Percentiles rank a stretch among this genome's conserved stretches.
phyloP scores from a whole-genome alignment of 2,888 invertebrate genomes.

The Odontomyia ornata region DNA sequence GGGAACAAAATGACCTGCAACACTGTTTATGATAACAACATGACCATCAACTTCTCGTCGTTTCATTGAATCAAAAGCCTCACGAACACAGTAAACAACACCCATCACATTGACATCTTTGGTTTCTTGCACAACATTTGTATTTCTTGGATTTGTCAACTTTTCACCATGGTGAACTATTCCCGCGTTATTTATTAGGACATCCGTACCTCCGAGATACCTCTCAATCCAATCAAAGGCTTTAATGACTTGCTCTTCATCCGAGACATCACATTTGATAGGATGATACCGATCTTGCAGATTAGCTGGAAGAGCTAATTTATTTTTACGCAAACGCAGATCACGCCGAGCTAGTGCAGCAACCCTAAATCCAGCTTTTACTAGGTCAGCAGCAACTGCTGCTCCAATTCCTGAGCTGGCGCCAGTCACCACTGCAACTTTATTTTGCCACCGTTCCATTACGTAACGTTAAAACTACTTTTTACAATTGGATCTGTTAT shows the following conservation, averaged over 20 bases:
- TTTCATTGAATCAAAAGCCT: slow-evolving; percentile 29
- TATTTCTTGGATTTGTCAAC: slow-evolving; percentile 51
- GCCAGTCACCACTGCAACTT: slow-evolving; percentile 64
- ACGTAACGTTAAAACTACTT: neutral
- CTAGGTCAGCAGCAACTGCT: slow-evolving; percentile 64
- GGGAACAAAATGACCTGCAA: slow-evolving; percentile 56
- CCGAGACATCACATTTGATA: slow-evolving; percentile 21
- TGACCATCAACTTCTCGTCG: slow-evolving; percentile 57
- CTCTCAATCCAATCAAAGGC: slow-evolving; percentile 66
- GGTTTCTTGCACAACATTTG: slow-evolving; percentile 57
- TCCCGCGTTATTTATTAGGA: slow-evolving; percentile 70
- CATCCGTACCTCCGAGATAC: slow-evolving; percentile 66
- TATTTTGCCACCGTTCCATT: slow-evolving; percentile 38
- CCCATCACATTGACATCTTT: slow-evolving; percentile 65
- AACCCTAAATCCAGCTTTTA: slow-evolving; percentile 67
- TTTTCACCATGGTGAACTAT: slow-evolving; percentile 53
- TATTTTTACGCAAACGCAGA: neutral
- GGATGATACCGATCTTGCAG: neutral
- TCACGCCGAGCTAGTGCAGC: slow-evolving; percentile 67
- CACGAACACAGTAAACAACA: slow-evolving; percentile 62
- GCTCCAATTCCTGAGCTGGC: slow-evolving; percentile 72
- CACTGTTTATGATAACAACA: slow-evolving; percentile 65
- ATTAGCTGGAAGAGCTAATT: neutral
- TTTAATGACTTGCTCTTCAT: slow-evolving; percentile 63
- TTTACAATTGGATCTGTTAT: too few species aligned